These are phyloP conservation scores for Nomada flava DNA, from an alignment of 2,888 invertebrate species.

Conservation along the genomic window DNA sequence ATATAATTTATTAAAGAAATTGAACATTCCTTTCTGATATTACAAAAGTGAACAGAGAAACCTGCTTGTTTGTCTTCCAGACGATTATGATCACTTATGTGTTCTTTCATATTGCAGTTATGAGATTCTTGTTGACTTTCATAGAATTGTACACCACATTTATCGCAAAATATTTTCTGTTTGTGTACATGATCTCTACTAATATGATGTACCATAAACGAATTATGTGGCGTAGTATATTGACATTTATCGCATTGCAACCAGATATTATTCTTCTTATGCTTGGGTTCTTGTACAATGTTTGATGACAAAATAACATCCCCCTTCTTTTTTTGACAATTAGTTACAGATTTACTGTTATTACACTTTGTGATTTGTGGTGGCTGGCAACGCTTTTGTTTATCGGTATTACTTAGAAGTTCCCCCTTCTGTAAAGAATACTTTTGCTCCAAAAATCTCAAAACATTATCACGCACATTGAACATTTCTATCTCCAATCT, in stretches of 20 bases:
- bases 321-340: constrained; percentile 62
- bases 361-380: constrained; percentile 74
- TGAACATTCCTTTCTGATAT: neutral
- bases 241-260: constrained; percentile 82
- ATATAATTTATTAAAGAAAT: neutral
- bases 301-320: constrained; percentile 53
- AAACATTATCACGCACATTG: constrained; percentile 76
- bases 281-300: constrained; percentile 18
- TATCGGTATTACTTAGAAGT: constrained; percentile 73
- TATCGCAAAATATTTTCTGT: constrained; percentile 69
- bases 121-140: constrained; percentile 49
- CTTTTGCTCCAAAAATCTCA: constrained; percentile 81
- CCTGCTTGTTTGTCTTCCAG: constrained; percentile 45
- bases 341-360: constrained; percentile 32
- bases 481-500: constrained; percentile 80
- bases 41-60: neutral
- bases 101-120: constrained; percentile 45
- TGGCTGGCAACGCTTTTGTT: constrained; percentile 72
- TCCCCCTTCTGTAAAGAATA: constrained; percentile 82
- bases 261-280: constrained; percentile 69
- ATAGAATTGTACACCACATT: constrained; percentile 62
- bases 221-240: constrained; percentile 80
- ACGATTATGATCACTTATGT: neutral
- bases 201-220: constrained; percentile 79
- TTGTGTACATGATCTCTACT: constrained; percentile 73